phyloP scores from a whole-genome alignment of 2,888 invertebrate species.

The Zeuzera pyrina region DNA sequence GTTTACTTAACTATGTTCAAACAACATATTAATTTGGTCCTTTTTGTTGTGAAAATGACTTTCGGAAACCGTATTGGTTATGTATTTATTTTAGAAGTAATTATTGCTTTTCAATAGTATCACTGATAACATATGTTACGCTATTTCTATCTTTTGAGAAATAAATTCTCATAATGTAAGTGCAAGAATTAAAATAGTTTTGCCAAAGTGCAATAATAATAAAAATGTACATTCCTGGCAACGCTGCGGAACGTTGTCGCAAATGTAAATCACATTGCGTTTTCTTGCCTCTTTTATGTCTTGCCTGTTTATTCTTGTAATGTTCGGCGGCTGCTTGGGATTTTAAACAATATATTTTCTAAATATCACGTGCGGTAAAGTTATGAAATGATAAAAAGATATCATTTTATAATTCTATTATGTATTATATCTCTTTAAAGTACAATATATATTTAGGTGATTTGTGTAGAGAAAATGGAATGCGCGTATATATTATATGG shows the following conservation, averaged over 20 bases:
- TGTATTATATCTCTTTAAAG: no score
- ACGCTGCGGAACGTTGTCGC: slow-evolving; percentile 20
- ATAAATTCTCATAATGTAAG: no score
- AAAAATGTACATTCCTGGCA: slow-evolving; percentile 29
- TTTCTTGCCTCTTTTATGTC: slow-evolving; percentile 9
- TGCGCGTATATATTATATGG: no score
- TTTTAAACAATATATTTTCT: slow-evolving; percentile 5
- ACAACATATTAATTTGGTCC: slow-evolving; percentile 70
- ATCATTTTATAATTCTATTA: no score
- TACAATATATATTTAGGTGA: no score
- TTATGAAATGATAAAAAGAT: not conserved
- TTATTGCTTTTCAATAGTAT: not conserved
- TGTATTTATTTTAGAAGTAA: not conserved
- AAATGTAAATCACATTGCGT: slow-evolving; percentile 36
- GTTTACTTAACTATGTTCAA: slow-evolving; percentile 68
- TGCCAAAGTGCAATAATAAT: no score
- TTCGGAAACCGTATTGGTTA: slow-evolving; percentile 32
- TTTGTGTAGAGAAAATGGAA: no score
- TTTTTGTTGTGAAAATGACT: slow-evolving; percentile 61
- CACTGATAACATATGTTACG: no score
- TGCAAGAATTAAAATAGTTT: no score
- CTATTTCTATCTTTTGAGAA: no score
- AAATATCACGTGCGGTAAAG: not conserved
- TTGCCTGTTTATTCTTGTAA: slow-evolving; percentile 23
- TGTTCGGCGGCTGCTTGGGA: slow-evolving; percentile 14